Base-by-base conservation (phyloP, 2,797 vertebrate species). In the Crenuchus spilurus region DNA sequence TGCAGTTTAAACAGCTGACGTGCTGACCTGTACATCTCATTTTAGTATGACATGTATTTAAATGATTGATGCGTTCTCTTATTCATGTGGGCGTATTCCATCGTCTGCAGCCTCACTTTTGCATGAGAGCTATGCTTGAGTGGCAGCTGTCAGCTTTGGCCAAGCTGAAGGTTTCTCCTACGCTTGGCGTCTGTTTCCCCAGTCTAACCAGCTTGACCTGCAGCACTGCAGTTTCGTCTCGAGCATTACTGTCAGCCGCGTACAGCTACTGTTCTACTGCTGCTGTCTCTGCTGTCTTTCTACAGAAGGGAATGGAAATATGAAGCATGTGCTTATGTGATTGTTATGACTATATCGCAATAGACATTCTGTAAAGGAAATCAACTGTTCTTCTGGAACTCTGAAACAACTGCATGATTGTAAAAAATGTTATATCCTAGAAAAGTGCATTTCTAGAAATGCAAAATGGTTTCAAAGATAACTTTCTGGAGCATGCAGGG, bases 11-110 rank as follows among this genome's bases (percentile, higher is more conserved):
- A 28, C n/a, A 39, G 48, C 51, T 9, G 1, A 42, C 55, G 44
- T 48, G 42, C 33, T 14, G 18, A 33, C 11, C 35, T 60, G 28
- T 65, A 18, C 30, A 44, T 18, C 5, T 65, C 14, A 8, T 33
- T 31, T 37, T 6, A 16, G 13, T 35, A 28, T 61, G 2, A 57
- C 52, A 39, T 64, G 61, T 74, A 64, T 82, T 80, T 75, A 64
- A 78, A 69, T 71, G 18, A 68, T 72, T 75, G 20, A 81, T 70
- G 63, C 48, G 42, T 11, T 4, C 18, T 33, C 11, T 20, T 30
- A 4, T 35, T 2, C 20, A 3, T 55, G 18, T 61, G 22, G 26
- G 37, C 7, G 52, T 10, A 4, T 24, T 57, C 7, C 13, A 37
- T 14, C 8, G 24, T 49, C 57, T 10, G 13, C 6, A 22, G 16